Evolutionary conservation across 35 echinoderm and acorn worm species (phyloP).

Genomic region (Heliocidaris erythrogramma): DNA sequence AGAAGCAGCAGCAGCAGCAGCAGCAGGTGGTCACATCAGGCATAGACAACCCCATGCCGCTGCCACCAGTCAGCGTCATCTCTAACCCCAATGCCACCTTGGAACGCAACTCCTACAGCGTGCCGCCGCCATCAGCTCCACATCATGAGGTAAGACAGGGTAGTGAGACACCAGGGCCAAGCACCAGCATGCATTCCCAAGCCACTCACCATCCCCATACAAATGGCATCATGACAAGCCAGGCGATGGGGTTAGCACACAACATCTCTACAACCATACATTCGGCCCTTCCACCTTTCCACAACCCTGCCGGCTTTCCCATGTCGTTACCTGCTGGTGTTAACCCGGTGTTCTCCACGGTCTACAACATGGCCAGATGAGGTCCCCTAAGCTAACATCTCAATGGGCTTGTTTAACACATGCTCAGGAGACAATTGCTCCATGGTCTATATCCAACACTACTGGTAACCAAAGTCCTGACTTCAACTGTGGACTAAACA

Average conservation of each 20-base stretch:
- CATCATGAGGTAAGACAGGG: slow-evolving; percentile 44
- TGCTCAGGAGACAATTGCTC: no score
- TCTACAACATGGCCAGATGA: slow-evolving; percentile 50
- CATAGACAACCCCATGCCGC: slow-evolving; percentile 15
- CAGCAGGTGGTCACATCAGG: neutral
- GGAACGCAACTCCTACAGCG: slow-evolving; percentile 45
- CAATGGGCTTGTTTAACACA: neutral
- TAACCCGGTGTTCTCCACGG: slow-evolving; percentile 21
- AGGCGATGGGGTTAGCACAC: slow-evolving; percentile 34
- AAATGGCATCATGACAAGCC: slow-evolving; percentile 27
- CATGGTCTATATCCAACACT: no score
- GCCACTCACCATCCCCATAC: neutral
- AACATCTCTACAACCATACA: slow-evolving; percentile 39
- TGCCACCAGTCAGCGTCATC: slow-evolving; percentile 26
- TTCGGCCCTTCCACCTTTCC: slow-evolving; percentile 39
- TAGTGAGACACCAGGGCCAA: slow-evolving; percentile 43
- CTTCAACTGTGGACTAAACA: no score
- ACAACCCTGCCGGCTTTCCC: neutral
- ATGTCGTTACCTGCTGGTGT: slow-evolving; percentile 34
- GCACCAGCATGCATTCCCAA: slow-evolving; percentile 18
- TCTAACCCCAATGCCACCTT: slow-evolving; percentile 37
- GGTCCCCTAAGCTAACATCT: neutral
- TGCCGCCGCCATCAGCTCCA: slow-evolving; percentile 28
- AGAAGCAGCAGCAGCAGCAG: neutral
- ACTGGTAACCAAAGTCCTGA: no score